Evolutionary conservation across 1,140 invertebrate species (phyloP).

Genomic region (Belonocnema kinseyi): DNA sequence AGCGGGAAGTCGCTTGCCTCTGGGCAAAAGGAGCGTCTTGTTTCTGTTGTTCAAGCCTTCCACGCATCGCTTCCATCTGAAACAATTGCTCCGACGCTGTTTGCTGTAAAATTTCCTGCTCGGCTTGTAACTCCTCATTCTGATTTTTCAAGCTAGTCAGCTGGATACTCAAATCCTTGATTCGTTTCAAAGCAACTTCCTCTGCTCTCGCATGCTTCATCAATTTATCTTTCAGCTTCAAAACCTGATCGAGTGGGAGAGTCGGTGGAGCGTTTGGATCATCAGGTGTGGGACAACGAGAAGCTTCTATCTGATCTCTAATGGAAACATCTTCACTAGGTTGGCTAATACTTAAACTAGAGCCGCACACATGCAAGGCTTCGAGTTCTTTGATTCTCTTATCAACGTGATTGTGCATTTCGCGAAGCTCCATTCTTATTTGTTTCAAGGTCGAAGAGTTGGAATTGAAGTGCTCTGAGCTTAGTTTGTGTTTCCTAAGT

Average conservation of each 20-base stretch:
- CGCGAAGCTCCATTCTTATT: slow-evolving; percentile 77
- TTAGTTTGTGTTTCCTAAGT: slow-evolving; percentile 76
- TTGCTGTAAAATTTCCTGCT: slow-evolving; percentile 87
- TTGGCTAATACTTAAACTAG: slow-evolving; percentile 79
- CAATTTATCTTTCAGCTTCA: slow-evolving; percentile 81
- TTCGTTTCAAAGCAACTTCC: slow-evolving; percentile 83
- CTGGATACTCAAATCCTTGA: slow-evolving; percentile 86
- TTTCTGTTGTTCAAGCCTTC: slow-evolving; percentile 86
- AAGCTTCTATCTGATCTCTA: slow-evolving; percentile 78
- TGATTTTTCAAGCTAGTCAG: slow-evolving; percentile 77
- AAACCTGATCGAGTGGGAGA: slow-evolving; percentile 77
- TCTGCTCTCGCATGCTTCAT: slow-evolving; percentile 81
- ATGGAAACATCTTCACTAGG: slow-evolving; percentile 88
- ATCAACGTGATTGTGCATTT: slow-evolving; percentile 79
- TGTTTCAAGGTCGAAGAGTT: slow-evolving; percentile 76
- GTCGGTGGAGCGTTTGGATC: slow-evolving; percentile 67
- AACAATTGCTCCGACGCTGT: slow-evolving; percentile 87
- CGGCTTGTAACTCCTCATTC: slow-evolving; percentile 85
- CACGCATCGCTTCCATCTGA: slow-evolving; percentile 85
- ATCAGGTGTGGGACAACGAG: slow-evolving; percentile 70
- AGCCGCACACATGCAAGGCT: slow-evolving; percentile 78
- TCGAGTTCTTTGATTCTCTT: slow-evolving; percentile 83
- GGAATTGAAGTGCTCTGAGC: slow-evolving; percentile 75
- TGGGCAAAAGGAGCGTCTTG: slow-evolving; percentile 83
- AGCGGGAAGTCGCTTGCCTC: slow-evolving; percentile 80